Evolutionary conservation across 2,888 invertebrate species (phyloP), one percentile per base, ranked within the genome.

Genomic region (Rhimphoctona megacephalus): DNA sequence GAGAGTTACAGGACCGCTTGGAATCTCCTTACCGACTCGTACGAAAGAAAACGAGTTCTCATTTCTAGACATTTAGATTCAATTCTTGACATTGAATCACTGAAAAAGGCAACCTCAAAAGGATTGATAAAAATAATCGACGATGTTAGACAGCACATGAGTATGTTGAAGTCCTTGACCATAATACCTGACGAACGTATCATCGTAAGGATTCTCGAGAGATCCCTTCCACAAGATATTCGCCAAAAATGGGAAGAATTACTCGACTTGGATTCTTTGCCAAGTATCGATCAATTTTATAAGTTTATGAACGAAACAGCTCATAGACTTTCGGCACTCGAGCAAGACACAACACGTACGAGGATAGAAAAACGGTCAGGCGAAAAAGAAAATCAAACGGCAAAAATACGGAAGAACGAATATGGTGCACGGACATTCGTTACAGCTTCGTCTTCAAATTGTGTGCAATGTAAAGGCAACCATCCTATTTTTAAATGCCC

Each of bases 121-220:
- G 49, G 39, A 6, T 39, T 39, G 39, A 39, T 39, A 39, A 39
- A 39, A 39, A 39, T 39, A 5, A 39, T 39, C 25, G 79, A 70
- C 80, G 43, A 81, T 22, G 81, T 87, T 19, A 76, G 88, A 76
- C 87, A 89, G 66, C 89, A 90, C 49, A 73, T 89, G 30, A 87
- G 81, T 30, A 82, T 88, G 36, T 80, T 90, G 33, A 74, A 88
- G 49, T 83, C 88, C 11, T 77, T 91, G 30, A 81, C 85, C 14
- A 82, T 87, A 25, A 77, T 83, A n/a, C 73, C 79, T 43, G 74
- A 80, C 36, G 77, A 83, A 33, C 77, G 39, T n/a, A 33, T 77
- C 8, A 61, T 83, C 46, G 77, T 83, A 43, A 69, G 70, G 30
- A 77, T 83, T 33, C 61, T 83, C 49, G 83, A 83, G 70, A 57